Percentiles rank a stretch among this genome's conserved stretches.
Conservation (phyloP, 2,888 invertebrate species). For the Drosophila anomalata region DNA sequence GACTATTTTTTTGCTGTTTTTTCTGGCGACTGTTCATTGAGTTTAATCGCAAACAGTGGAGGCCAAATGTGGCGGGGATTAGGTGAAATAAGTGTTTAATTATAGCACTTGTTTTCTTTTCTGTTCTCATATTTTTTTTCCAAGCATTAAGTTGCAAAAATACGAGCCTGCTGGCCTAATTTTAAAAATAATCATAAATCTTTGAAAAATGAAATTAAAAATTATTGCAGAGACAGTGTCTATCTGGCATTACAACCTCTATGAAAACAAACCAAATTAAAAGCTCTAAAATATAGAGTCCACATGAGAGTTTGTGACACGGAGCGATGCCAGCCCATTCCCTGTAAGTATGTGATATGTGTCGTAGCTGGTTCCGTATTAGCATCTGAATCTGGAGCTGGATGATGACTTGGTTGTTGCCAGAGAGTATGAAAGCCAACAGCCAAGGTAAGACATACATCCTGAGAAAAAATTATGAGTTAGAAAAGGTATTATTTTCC, state of each 20-base stretch:
- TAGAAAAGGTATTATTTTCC: background rate
- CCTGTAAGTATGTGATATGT: constrained; percentile 76
- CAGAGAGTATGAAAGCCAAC: constrained; percentile 45
- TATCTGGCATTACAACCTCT: background rate
- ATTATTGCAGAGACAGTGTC: background rate
- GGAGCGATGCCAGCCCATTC: constrained; percentile 80
- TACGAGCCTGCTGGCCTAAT: background rate
- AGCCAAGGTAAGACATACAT: constrained; percentile 31
- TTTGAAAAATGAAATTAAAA: background rate
- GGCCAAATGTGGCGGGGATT: constrained; percentile 27
- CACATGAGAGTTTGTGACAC: constrained; percentile 64
- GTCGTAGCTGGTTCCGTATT: constrained; percentile 40
- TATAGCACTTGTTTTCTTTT: constrained; percentile 6
- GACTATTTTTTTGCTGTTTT: background rate
- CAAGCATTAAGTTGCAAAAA: background rate
- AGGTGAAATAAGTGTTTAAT: constrained; percentile 28
- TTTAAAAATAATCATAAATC: constrained; percentile 4
- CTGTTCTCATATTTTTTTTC: background rate
- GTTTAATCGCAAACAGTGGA: constrained; percentile 15
- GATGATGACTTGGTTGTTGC: constrained; percentile 36
- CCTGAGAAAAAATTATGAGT: background rate
- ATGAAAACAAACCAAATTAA: background rate
- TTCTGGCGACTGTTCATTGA: constrained; percentile 11
- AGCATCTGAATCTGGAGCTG: constrained; percentile 35
- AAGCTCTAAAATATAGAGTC: background rate